Conservation (phyloP, 2,797 vertebrate genomes). For the Betta splendens region DNA sequence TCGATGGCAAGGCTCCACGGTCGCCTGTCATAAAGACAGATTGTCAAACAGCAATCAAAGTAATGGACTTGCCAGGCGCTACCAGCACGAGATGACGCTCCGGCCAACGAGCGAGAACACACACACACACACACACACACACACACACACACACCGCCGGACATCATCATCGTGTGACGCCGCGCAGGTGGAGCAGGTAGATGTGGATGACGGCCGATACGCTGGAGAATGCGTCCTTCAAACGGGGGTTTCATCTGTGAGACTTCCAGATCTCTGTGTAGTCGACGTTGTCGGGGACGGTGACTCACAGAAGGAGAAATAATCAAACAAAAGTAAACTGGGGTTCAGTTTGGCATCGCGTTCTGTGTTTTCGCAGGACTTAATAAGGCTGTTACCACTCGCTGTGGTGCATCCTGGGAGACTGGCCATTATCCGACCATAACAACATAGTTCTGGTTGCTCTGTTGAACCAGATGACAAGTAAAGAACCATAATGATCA, state of each 20-base stretch:
- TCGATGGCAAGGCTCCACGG: slow-evolving; percentile 68
- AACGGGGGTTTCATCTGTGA: slow-evolving; percentile 15
- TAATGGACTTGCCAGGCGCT: slow-evolving; percentile 73
- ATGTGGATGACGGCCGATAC: slow-evolving; percentile 56
- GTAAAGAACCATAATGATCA: slow-evolving; percentile 34
- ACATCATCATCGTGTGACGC: slow-evolving; percentile 65
- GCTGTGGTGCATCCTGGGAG: slow-evolving; percentile 29
- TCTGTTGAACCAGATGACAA: slow-evolving; percentile 41
- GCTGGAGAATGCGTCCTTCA: slow-evolving; percentile 43
- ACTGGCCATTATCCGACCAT: slow-evolving; percentile 32
- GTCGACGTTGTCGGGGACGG: slow-evolving; percentile 10
- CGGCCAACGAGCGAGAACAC: slow-evolving; percentile 58
- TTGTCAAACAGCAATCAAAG: slow-evolving; percentile 82
- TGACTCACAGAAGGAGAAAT: slow-evolving; percentile 1
- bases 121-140: slow-evolving; percentile 32
- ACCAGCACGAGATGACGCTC: slow-evolving; percentile 58
- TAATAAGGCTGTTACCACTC: slow-evolving; percentile 1
- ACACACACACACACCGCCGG: slow-evolving; percentile 18
- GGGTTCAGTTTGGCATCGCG: not conserved
- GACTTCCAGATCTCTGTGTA: slow-evolving; percentile 11
- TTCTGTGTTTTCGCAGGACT: too few species aligned
- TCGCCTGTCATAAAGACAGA: slow-evolving; percentile 83
- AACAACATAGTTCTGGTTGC: slow-evolving; percentile 27
- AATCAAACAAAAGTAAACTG: slow-evolving; percentile 4
- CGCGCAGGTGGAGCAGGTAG: slow-evolving; percentile 31